Evolutionary conservation across 2,113 vertebrate genomes (phyloP).

Genomic region (Bos javanicus): DNA sequence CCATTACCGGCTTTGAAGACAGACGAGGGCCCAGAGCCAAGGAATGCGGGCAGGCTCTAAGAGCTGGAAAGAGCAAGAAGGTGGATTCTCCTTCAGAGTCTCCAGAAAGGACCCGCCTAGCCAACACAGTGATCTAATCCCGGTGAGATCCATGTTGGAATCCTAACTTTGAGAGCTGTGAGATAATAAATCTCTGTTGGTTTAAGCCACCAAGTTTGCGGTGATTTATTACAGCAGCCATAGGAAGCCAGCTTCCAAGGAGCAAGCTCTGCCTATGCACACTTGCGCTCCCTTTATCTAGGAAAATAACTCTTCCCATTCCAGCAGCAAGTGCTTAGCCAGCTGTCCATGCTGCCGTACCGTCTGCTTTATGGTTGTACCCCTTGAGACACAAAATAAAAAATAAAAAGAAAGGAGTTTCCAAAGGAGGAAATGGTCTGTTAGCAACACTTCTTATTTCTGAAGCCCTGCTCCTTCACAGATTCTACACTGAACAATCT

Average conservation of each 20-base stretch:
- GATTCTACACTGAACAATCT: conserved; percentile 46
- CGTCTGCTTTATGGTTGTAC: neutral
- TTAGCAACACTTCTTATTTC: conserved; percentile 54
- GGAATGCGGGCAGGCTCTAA: neutral
- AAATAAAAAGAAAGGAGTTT: neutral
- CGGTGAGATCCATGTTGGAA: neutral
- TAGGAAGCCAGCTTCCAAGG: neutral
- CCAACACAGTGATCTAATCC: neutral
- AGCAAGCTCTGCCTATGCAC: neutral
- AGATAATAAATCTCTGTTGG: neutral
- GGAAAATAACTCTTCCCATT: neutral
- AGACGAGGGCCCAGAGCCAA: neutral
- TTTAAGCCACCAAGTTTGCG: neutral
- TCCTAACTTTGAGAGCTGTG: neutral
- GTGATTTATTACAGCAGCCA: neutral
- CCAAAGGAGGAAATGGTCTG: neutral
- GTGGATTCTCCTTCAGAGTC: neutral
- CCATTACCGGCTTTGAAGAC: neutral
- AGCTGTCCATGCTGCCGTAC: neutral
- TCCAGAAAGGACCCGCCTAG: neutral
- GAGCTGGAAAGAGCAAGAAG: neutral
- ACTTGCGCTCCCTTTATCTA: neutral
- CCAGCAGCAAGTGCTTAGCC: neutral
- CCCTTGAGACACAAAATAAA: neutral
- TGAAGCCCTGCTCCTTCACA: conserved; percentile 41